Percentiles rank a stretch among this genome's conserved stretches.
Conservation (phyloP, 2,797 vertebrate species). For the Cottoperca gobio region DNA sequence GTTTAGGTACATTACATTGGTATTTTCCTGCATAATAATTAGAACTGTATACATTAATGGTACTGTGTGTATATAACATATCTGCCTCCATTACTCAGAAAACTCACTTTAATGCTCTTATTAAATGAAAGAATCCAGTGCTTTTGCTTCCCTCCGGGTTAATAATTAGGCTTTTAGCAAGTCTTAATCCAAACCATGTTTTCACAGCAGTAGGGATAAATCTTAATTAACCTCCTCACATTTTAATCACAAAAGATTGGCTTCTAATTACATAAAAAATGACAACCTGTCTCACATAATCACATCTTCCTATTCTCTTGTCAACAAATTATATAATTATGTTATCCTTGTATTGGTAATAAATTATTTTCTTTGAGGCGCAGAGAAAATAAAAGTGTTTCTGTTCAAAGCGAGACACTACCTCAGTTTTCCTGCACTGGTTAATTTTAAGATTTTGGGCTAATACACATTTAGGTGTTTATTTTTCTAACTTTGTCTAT, state of each 20-base stretch:
- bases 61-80: not conserved
- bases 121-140: not conserved
- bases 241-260: conserved; percentile 48
- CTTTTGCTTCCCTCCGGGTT: conserved; percentile 7
- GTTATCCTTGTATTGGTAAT: not conserved
- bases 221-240: conserved; percentile 34
- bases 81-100: not conserved
- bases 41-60: not conserved
- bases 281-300: conserved; percentile 8
- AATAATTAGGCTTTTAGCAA: conserved; percentile 23
- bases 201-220: conserved; percentile 17
- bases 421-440: too few relatives aligned
- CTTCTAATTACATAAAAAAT: conserved; percentile 44
- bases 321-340: not conserved
- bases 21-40: not conserved
- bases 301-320: not conserved
- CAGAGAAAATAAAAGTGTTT: too few relatives aligned
- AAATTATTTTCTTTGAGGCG: not conserved
- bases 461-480: too few relatives aligned
- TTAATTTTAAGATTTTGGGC: too few relatives aligned
- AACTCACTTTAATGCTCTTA: not conserved
- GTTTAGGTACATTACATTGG: not conserved
- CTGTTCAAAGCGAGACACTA: too few relatives aligned
- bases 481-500: too few relatives aligned
- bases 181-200: conserved; percentile 23